Evolutionary conservation across 1,140 invertebrate genomes (phyloP), one percentile per base, ranked within the genome.

Genomic region (Adelges cooleyi): DNA sequence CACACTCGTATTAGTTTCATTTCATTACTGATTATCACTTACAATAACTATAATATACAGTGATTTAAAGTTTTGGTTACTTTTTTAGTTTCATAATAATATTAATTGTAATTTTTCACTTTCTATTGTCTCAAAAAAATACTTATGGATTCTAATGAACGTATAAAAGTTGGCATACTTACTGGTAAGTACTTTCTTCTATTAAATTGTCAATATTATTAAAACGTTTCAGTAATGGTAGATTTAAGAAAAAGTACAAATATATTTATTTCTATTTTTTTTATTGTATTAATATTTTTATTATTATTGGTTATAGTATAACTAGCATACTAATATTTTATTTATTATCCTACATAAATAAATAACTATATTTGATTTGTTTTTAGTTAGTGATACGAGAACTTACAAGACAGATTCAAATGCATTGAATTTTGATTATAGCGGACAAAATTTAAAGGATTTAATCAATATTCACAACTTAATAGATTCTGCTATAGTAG

Each of bases 381-480:
- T 44, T n/a, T 62, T 17, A 62, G 56, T 62, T 48, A 62, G 56
- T 33, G 56, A 62, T 8, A 29, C 56, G 9, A 46, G 56, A 48
- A 62, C 40, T 29, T n/a, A n/a, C n/a, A 2, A 40, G 9, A 29
- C 56, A n/a, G n/a, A 9, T 18, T 46, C 25, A 8, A 17, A 48
- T 3, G 10, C 10, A 20, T 18, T 20, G 22, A 48, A 10, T 0
- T 48, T 62, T 6, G 56, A 62, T 15, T 62, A 17, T 25, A 62
- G 56, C 33, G 56, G 56, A 2, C 25, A 48, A 2, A n/a, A 22
- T 22, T 29, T 62, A 11, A 62, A 33, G 3, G 18, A 46, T 29
- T 18, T 62, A 4, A 46, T 62, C 4, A 15, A 62, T 33, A 13
- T 13, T 29, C 44, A 1, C 1, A 22, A 48, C 10, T 11, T 62